Evolutionary conservation across 2,797 vertebrate genomes (phyloP).

Genomic region (Erethizon dorsatum): DNA sequence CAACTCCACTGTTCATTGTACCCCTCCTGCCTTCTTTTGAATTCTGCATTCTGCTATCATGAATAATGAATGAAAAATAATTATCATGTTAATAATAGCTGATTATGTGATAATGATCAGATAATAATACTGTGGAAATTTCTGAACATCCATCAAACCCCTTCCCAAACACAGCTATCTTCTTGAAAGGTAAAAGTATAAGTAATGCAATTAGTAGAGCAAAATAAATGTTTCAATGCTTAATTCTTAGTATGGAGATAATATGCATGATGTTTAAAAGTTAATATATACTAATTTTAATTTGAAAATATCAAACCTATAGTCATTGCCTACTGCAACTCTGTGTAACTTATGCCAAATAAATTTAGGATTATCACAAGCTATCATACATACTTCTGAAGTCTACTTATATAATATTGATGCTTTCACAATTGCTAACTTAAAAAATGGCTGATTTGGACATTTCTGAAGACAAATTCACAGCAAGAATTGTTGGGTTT

Average conservation of each 20-base stretch:
- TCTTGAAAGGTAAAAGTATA: background rate
- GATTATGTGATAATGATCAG: background rate
- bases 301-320: background rate
- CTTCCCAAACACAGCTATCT: background rate
- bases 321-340: background rate
- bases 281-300: background rate
- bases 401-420: background rate
- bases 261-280: background rate
- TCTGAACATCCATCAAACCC: background rate
- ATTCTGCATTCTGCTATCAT: conserved; percentile 11
- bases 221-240: background rate
- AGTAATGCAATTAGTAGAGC: background rate
- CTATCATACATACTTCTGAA: background rate
- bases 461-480: background rate
- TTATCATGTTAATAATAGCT: background rate
- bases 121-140: background rate
- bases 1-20: background rate
- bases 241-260: background rate
- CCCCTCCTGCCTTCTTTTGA: background rate
- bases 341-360: background rate
- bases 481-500: background rate
- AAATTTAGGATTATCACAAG: background rate
- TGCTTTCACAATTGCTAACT: background rate
- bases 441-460: background rate
- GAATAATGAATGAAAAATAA: conserved; percentile 6